These are phyloP conservation scores for Mamestra brassicae DNA, from an alignment of 2,888 invertebrate genomes.

Conservation along the genomic window DNA sequence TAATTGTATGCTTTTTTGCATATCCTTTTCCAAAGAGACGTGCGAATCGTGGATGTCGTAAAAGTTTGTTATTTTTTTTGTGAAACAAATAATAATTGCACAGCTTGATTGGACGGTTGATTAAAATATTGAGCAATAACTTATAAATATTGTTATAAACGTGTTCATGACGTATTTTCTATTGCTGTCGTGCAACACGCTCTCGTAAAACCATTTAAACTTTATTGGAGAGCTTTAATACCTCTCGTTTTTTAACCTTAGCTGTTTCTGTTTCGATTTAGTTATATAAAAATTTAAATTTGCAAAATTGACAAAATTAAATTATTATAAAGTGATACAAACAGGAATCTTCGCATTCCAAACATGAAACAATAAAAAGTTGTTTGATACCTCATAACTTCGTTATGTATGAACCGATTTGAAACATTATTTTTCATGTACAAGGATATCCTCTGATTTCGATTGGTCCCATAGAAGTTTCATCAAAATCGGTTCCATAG, in stretches of 20 bases:
- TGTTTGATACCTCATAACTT: no score
- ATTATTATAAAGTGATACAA: constrained; percentile 51
- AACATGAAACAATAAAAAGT: constrained; percentile 84
- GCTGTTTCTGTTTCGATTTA: not conserved
- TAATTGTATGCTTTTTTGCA: constrained; percentile 77
- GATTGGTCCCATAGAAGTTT: no score
- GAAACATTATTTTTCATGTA: no score
- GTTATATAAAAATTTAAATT: constrained; percentile 31
- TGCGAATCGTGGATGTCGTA: constrained; percentile 56
- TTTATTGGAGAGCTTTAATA: constrained; percentile 31
- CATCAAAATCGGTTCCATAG: no score
- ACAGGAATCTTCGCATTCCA: constrained; percentile 73
- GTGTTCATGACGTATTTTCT: constrained; percentile 50
- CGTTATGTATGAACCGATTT: no score
- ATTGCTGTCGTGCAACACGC: constrained; percentile 51
- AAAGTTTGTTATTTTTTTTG: constrained; percentile 52
- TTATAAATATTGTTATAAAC: constrained; percentile 50
- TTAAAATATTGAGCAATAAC: constrained; percentile 61
- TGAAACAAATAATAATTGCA: constrained; percentile 60
- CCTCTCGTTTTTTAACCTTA: constrained; percentile 8
- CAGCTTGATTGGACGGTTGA: constrained; percentile 55
- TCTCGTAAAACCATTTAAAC: constrained; percentile 57
- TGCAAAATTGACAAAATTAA: constrained; percentile 23
- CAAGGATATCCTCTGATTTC: no score
- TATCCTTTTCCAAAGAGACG: constrained; percentile 60